Base-by-base conservation (phyloP, 2,113 vertebrate species). In the Rhegmatorhina hoffmannsi region DNA sequence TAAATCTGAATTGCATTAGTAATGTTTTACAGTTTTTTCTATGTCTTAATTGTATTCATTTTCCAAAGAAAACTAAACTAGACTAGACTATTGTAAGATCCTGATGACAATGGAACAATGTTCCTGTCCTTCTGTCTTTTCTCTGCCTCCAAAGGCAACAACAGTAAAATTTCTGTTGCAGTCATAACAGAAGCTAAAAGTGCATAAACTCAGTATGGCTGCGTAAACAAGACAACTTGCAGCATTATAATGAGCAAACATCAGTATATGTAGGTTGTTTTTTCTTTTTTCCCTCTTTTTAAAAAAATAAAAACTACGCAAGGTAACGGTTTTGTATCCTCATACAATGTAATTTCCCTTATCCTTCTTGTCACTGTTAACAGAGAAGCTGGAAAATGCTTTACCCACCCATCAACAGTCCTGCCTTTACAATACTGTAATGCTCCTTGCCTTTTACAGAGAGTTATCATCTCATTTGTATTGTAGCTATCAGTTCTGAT, bases 131-230 rank as follows among this genome's bases (percentile, higher is more conserved):
- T 90, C 36, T 20, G 8, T 83, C 31, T 92, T 87, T 92, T 68
- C 72, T 84, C 53, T 60, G 17, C 66, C n/a, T 95, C 62, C 53
- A 83, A 85, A 82, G 44, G 13, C 58, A 95, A 75, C 9, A 76
- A 66, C 29, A 82, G 17, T 86, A 87, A 92, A 78, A 87, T 82
- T 89, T 84, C 74, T 64, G 10, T 55, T 82, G 62, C 62, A 82
- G 69, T 89, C 40, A 64, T 81, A 95, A 89, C 52, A 89, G 77
- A 87, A 94, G 25, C 24, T 91, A 92, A 95, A 82, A 69, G 33
- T 15, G 4, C 60, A 90, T 84, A 89, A 91, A 82, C 52, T 73
- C 66, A n/a, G 36, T 44, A 43, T 43, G 52, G n/a, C 36, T 94
- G 36, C 25, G 3, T 58, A 91, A 94, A 91, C 46, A 92, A 64